Percentiles rank a stretch among this genome's conserved stretches.
Conservation (phyloP, 2,113 vertebrate species). For the Gymnocephalus cernua region DNA sequence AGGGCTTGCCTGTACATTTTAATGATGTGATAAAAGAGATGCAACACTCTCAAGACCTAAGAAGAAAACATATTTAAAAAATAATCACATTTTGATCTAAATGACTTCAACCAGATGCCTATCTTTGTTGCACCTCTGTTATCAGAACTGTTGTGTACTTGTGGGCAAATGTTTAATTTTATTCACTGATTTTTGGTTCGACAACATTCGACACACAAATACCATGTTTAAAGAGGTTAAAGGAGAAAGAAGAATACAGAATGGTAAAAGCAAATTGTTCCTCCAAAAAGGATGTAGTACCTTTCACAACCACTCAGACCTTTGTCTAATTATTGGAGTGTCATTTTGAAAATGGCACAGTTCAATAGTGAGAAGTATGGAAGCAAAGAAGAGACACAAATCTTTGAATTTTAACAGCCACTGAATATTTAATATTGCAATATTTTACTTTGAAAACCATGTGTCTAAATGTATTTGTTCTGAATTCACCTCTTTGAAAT, state of each 20-base stretch:
- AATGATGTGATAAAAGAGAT: slow-evolving; percentile 30
- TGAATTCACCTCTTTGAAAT: too few species aligned
- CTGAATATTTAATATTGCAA: too few species aligned
- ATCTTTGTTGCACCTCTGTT: slow-evolving; percentile 13
- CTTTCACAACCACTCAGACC: slow-evolving; percentile 17
- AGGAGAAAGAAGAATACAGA: neutral
- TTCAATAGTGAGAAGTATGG: neutral
- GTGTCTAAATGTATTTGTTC: too few species aligned
- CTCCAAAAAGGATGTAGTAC: neutral
- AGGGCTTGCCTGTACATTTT: slow-evolving; percentile 11
- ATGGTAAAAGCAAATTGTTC: slow-evolving; percentile 17
- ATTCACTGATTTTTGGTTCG: slow-evolving; percentile 12
- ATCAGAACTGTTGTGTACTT: slow-evolving; percentile 29
- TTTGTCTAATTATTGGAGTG: slow-evolving; percentile 19
- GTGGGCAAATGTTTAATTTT: slow-evolving; percentile 19
- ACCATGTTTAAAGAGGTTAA: neutral
- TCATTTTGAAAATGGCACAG: slow-evolving; percentile 39
- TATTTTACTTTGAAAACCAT: too few species aligned
- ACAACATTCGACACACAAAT: neutral
- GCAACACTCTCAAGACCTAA: slow-evolving; percentile 11
- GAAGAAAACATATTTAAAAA: slow-evolving; percentile 30
- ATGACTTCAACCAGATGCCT: neutral
- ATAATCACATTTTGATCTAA: slow-evolving; percentile 8
- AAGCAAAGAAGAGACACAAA: too few species aligned
- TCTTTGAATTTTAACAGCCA: too few species aligned